Base-by-base conservation (phyloP, 2,797 vertebrate species). In the Myripristis murdjan region DNA sequence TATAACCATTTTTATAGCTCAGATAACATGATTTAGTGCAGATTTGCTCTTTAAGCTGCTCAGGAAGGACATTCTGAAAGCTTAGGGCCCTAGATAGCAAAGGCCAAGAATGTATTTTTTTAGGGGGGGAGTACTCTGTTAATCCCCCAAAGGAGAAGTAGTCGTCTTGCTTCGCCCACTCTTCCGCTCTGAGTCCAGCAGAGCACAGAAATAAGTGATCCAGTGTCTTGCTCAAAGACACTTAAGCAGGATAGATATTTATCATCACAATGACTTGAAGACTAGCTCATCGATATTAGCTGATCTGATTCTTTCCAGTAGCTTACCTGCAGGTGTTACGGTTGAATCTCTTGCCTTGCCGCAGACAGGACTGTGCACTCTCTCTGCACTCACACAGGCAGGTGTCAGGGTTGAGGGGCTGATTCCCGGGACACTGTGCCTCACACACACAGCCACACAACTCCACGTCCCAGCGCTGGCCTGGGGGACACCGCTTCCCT, bases 361-460 rank as follows among this genome's bases (percentile, higher is more conserved):
- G 88, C 58, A 94, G 82, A 83, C 94, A 95, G 1, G 89, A 91
- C 24, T 92, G 70, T 0, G 64, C 57, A 8, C 87, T 94, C 87
- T 95, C 93, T 4, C 91, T 85, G 88, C 94, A 95, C 83, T 95
- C 81, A 43, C 94, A 95, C 72, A 84, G 86, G 80, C 94, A 95
- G 46, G 91, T 94, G 49, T 93, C 90, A 0, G 93, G 91, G 79
- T 94, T 92, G 1, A 94, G 90, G 1, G 92, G 93, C 61, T 94
- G 93, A 16, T 83, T 87, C 6, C 83, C 67, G 0, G 94, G 94
- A 61, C 94, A 95, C 16, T 81, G 56, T 0, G 88, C 85, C 0
- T 85, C 83, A 1, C 94, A 95, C 33, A 93, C 92, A 2, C 94
- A 95, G 48, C 92, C 91, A 0, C 94, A 95, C 31, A 92, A 77